Conservation (phyloP, 2,113 vertebrate species). For the Tragulus kanchil region DNA sequence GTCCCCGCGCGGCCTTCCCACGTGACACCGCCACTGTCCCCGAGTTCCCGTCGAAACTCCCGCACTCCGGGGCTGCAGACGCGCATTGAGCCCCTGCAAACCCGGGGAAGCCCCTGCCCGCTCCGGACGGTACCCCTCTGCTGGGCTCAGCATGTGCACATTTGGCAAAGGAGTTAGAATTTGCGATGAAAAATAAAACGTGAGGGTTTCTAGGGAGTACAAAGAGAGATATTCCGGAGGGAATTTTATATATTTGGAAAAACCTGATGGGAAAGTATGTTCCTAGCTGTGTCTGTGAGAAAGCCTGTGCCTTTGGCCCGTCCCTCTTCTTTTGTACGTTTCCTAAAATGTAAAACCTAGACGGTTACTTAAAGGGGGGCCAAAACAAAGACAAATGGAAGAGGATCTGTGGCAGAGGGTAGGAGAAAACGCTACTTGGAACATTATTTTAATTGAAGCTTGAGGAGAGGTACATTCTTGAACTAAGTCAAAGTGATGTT, state of each 20-base stretch:
- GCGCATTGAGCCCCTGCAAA: background rate
- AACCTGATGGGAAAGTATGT: background rate
- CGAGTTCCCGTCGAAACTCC: background rate
- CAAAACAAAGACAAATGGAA: background rate
- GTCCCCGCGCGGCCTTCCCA: background rate
- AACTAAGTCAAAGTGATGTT: background rate
- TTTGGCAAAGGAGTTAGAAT: constrained; percentile 43
- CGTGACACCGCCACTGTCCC: background rate
- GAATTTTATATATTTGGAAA: background rate
- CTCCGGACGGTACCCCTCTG: background rate
- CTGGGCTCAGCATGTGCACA: background rate
- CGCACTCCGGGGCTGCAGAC: background rate
- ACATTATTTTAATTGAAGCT: constrained; percentile 4
- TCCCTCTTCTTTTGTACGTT: background rate
- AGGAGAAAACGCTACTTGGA: background rate
- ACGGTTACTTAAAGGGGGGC: background rate
- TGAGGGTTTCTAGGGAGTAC: background rate
- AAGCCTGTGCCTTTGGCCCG: background rate
- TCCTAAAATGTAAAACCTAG: background rate
- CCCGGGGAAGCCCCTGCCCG: background rate
- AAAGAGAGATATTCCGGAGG: background rate
- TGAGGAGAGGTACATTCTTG: background rate
- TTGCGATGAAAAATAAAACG: background rate
- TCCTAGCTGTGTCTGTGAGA: background rate
- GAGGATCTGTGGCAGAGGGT: background rate